phyloP scores from a whole-genome alignment of 2,888 invertebrate species.

The Hirtodrosophila confusa region DNA sequence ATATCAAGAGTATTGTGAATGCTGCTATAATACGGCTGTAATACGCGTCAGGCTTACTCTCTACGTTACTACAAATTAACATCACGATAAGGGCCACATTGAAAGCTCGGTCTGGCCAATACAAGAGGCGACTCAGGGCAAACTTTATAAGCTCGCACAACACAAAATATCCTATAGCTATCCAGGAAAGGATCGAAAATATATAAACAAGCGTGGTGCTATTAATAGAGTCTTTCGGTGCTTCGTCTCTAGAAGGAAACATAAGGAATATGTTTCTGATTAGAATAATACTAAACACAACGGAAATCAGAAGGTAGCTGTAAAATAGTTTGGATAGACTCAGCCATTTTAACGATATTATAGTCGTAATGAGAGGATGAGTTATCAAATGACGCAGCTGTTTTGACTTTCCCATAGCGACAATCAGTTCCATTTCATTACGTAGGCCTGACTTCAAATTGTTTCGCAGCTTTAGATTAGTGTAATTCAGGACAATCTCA shows the following conservation, averaged over 20 bases:
- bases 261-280: background rate
- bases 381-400: slow-evolving; percentile 88
- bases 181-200: background rate
- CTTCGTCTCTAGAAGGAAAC: background rate
- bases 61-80: background rate
- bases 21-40: slow-evolving; percentile 14
- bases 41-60: background rate
- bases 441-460: slow-evolving; percentile 90
- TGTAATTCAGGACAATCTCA: slow-evolving; percentile 89
- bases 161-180: background rate
- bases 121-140: background rate
- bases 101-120: background rate
- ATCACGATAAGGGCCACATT: slow-evolving; percentile 4
- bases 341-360: slow-evolving; percentile 91
- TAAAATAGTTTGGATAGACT: slow-evolving; percentile 70
- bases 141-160: background rate
- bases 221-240: too few species aligned
- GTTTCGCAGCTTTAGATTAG: slow-evolving; percentile 86
- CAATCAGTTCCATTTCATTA: slow-evolving; percentile 19
- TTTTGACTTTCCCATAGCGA: slow-evolving; percentile 88
- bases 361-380: slow-evolving; percentile 91
- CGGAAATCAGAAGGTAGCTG: background rate
- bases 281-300: background rate
- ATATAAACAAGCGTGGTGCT: too few species aligned
- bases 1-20: slow-evolving; percentile 20